These are phyloP conservation scores for Phenganax subtilis DNA, from an alignment of 92 coral and sea anemone genomes.

Conservation along the genomic window DNA sequence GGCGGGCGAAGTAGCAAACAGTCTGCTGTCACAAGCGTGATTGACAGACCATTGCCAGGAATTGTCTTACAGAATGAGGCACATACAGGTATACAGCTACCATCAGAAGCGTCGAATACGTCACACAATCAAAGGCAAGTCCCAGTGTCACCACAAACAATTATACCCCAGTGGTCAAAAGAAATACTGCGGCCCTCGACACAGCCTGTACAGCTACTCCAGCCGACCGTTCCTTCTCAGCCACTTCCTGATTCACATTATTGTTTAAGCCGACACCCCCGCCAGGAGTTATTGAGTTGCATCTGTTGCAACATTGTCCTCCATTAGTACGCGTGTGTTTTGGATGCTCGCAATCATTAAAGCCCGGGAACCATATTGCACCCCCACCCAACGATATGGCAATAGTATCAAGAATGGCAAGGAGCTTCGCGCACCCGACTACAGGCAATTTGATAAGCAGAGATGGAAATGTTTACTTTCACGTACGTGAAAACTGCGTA, in stretches of 20 bases:
- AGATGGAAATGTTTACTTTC: background rate
- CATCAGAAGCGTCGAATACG: too few relatives aligned
- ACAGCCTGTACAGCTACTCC: too few relatives aligned
- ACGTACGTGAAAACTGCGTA: background rate
- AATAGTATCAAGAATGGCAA: background rate
- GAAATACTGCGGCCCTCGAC: too few relatives aligned
- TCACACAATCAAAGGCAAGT: too few relatives aligned
- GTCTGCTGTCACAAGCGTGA: conserved; percentile 21
- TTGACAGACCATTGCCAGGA: conserved; percentile 8
- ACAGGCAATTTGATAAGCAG: background rate
- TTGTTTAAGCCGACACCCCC: background rate
- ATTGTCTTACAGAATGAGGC: too few relatives aligned
- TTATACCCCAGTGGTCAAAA: too few relatives aligned
- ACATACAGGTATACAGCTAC: too few relatives aligned
- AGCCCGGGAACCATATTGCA: background rate
- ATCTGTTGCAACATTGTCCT: conserved; percentile 1
- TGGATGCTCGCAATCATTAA: background rate
- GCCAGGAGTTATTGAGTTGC: background rate
- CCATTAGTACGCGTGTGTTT: conserved; percentile 1
- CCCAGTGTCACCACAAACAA: too few relatives aligned
- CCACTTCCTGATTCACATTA: too few relatives aligned
- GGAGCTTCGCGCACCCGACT: background rate
- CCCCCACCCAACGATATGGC: conserved; percentile 1
- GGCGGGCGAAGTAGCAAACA: conserved; percentile 25
- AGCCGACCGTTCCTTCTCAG: too few relatives aligned